phyloP scores from a whole-genome alignment of 2,797 vertebrate genomes.

The Pangasius larnaudii region DNA sequence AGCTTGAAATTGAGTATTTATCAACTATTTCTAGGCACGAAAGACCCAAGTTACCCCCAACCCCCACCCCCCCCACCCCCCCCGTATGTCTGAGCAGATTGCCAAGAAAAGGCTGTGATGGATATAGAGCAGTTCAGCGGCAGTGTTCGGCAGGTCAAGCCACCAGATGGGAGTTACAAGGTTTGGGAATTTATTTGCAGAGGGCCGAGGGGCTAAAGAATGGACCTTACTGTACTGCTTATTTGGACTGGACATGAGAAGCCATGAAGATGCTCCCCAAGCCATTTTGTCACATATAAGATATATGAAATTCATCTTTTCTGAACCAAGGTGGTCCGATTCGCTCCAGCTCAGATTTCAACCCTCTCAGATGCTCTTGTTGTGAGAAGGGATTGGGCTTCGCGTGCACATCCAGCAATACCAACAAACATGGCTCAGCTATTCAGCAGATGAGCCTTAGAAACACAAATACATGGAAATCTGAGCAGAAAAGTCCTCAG shows the following conservation, averaged over 20 bases:
- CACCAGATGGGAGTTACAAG: conserved; percentile 58
- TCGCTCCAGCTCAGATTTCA: conserved; percentile 53
- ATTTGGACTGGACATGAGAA: conserved; percentile 13
- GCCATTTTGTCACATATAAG: conserved; percentile 6
- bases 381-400: conserved; percentile 46
- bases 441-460: conserved; percentile 40
- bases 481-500: conserved; percentile 25
- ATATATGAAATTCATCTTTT: conserved; percentile 47
- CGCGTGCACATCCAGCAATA: conserved; percentile 33
- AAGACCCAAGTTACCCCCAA: not conserved
- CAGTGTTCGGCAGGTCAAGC: conserved; percentile 55
- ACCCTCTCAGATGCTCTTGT: conserved; percentile 35
- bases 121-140: conserved; percentile 59
- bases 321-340: conserved; percentile 56
- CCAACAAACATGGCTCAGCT: conserved; percentile 51
- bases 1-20: conserved; percentile 58
- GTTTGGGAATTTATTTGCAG: conserved; percentile 13
- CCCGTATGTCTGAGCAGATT: conserved; percentile 46
- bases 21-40: conserved; percentile 53
- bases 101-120: conserved; percentile 62
- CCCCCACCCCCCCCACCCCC: not conserved
- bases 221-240: not conserved
- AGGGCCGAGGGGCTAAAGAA: conserved; percentile 45
- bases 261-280: not conserved
- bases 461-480: conserved; percentile 50